Conservation (phyloP, 1,140 invertebrate species). For the Cherax destructor region DNA sequence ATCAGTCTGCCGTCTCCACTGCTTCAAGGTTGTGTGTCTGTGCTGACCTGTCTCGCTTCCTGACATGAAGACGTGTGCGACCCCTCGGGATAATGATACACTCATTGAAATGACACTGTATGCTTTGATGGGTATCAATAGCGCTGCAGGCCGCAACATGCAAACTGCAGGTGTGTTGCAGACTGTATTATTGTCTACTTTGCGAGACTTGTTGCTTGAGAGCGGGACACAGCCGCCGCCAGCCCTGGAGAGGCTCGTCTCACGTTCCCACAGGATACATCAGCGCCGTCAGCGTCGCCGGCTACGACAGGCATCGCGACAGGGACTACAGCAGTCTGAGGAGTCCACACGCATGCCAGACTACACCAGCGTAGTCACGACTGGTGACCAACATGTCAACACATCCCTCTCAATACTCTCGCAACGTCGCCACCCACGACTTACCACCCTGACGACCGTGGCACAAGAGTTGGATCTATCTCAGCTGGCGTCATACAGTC, state of each 20-base stretch:
- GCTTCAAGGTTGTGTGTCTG: not conserved
- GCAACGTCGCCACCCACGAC: not conserved
- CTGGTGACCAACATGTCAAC: too few relatives aligned
- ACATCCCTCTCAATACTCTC: too few relatives aligned
- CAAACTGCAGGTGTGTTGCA: constrained; percentile 27
- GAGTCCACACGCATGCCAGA: not conserved
- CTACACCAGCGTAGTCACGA: too few relatives aligned
- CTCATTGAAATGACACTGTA: constrained; percentile 36
- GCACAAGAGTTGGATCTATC: not conserved
- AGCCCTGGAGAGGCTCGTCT: constrained; percentile 17
- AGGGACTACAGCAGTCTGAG: not conserved
- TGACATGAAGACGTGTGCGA: not conserved
- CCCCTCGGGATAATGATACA: not conserved
- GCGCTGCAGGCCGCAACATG: not conserved
- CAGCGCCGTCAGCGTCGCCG: constrained; percentile 38
- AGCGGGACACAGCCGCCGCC: constrained; percentile 31
- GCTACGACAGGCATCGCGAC: not conserved
- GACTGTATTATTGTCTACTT: constrained; percentile 23
- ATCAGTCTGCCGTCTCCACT: not conserved
- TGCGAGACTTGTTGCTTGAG: constrained; percentile 41
- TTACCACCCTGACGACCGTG: not conserved
- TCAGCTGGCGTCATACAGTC: not conserved
- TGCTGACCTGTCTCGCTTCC: not conserved
- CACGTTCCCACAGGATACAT: constrained; percentile 16
- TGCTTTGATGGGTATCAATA: constrained; percentile 35